phyloP scores from a whole-genome alignment of 2,797 vertebrate species.

The Clarias pachynema region DNA sequence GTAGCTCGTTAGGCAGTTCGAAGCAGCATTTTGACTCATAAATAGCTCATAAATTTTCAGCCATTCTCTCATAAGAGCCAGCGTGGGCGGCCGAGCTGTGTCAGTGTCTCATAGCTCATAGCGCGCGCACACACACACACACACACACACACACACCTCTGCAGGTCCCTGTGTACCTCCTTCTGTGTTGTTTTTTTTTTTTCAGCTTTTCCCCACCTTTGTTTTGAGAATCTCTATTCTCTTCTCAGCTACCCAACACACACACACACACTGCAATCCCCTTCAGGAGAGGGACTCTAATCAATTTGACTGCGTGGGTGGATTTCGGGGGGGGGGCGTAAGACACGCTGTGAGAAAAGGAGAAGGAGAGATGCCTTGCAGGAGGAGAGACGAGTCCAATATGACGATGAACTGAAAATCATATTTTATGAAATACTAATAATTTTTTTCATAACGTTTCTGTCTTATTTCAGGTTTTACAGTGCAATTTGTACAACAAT shows the following conservation, averaged over 20 bases:
- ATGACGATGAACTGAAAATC: constrained; percentile 5
- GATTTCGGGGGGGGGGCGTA: constrained; percentile 59
- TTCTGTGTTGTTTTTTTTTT: background rate
- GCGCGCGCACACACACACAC: background rate
- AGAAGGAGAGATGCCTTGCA: constrained; percentile 20
- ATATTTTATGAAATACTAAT: constrained; percentile 7
- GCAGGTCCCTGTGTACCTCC: constrained; percentile 29
- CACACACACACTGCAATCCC: constrained; percentile 55
- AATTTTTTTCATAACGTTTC: background rate
- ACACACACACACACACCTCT: constrained; percentile 4
- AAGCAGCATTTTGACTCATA: constrained; percentile 22
- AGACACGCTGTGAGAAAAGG: constrained; percentile 46
- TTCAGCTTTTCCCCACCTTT: constrained; percentile 45
- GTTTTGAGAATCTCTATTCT: constrained; percentile 48
- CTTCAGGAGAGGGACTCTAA: constrained; percentile 71
- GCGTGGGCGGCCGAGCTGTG: constrained; percentile 43
- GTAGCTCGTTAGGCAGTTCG: background rate
- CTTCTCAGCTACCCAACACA: constrained; percentile 25
- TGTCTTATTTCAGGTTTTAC: background rate
- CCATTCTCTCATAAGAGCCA: constrained; percentile 25
- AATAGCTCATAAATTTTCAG: constrained; percentile 27
- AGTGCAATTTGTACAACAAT: background rate
- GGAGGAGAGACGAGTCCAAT: constrained; percentile 2
- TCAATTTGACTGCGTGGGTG: constrained; percentile 74
- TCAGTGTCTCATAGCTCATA: constrained; percentile 29